Percentiles rank a stretch among this genome's conserved stretches.
These are phyloP conservation scores for Oxyura jamaicensis DNA, from an alignment of 2,113 vertebrate species.

Conservation along the genomic window DNA sequence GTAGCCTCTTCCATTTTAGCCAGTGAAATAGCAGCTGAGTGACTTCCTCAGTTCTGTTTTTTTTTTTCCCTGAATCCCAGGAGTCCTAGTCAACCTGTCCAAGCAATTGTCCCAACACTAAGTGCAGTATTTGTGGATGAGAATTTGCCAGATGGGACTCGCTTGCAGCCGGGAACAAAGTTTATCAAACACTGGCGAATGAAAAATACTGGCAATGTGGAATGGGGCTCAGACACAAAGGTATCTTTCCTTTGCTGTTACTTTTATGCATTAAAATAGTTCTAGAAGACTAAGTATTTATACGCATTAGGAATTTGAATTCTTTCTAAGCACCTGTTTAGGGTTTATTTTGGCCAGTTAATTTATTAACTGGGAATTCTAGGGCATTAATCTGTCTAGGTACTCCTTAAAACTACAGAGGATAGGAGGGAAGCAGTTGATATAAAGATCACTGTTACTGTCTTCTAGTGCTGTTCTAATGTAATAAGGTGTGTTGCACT, in stretches of 20 bases:
- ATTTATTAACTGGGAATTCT: neutral
- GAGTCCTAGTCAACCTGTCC: constrained; percentile 85
- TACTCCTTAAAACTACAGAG: neutral
- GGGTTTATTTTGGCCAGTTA: neutral
- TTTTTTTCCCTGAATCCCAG: constrained; percentile 50
- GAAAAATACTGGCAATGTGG: constrained; percentile 93
- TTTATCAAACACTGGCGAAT: constrained; percentile 99
- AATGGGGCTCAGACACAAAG: constrained; percentile 96
- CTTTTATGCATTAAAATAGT: neutral
- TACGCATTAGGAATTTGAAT: neutral
- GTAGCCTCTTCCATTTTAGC: neutral
- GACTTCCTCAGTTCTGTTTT: neutral
- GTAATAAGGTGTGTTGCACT: neutral
- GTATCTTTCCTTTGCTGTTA: constrained; percentile 13
- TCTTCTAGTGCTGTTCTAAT: neutral
- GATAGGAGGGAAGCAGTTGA: accelerated
- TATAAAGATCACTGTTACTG: neutral
- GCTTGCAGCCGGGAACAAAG: constrained; percentile 90
- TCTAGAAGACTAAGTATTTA: neutral
- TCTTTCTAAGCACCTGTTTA: neutral
- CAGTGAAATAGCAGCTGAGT: neutral
- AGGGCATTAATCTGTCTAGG: neutral
- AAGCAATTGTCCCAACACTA: constrained; percentile 89
- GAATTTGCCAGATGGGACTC: constrained; percentile 96
- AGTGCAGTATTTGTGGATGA: constrained; percentile 98